Base-by-base conservation (phyloP, 2,888 invertebrate genomes). In the Sepiola atlantica region DNA sequence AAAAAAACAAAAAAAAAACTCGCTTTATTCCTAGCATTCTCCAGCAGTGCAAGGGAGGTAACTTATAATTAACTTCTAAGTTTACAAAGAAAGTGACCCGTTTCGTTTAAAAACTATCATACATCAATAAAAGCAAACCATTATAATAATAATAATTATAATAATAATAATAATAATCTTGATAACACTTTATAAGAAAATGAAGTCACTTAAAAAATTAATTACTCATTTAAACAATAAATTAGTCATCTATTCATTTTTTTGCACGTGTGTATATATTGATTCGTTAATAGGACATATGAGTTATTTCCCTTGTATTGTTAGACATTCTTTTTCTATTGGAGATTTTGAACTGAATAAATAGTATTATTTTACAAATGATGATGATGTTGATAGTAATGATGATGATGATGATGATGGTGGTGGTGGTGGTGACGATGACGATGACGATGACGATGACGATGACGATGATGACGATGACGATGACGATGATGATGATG, bases 81-180 rank as follows among this genome's bases (percentile, higher is more conserved):
- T 45, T 4, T 45, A 45, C 45, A 45, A 45, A 45, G 45, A 45
- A 45, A 45, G 45, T 45, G 8, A 45, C 45, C 45, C 2, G 45
- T 45, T 45, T 8, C 45, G 8, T 45, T 45, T 45, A 45, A 45
- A 2, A 45, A 45, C 8, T 45, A 45, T 45, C 8, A 45, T 45
- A 45, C 8, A 4, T 45, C 2, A 45, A 45, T 45, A 45, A 45
- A 2, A 45, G 8, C n/a, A n/a, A 77, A 77, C 24, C 20, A 77
- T 77, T 21, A 77, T 77, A 77, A 77, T 77, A 77, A 77, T 77
- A 77, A 77, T 77, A 77, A 77, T 77, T 21, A 77, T 77, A 77
- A 77, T 4, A 77, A 77, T 24, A 6, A 2, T 8, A 45, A 45
- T 45, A 45, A 45, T 45, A 45, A 45, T 45, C 8, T 45, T 45